Percentiles rank a stretch among this genome's conserved stretches.
These are phyloP conservation scores for Nomada hirtipes DNA, from an alignment of 2,888 invertebrate species.

Conservation along the genomic window DNA sequence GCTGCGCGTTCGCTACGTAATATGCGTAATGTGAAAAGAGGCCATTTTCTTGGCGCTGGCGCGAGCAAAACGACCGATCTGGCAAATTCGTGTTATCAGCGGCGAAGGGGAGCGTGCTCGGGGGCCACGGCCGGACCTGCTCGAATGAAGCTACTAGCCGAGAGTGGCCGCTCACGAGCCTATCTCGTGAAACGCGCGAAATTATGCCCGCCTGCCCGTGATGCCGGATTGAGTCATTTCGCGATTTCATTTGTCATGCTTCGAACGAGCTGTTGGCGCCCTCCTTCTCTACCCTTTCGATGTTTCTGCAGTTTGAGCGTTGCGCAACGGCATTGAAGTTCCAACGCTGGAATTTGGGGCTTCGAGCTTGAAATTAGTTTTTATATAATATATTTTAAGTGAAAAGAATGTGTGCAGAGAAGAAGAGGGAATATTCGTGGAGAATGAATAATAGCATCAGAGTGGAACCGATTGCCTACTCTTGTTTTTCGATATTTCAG, in stretches of 20 bases:
- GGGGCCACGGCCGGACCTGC: neutral
- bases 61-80: slow-evolving; percentile 60
- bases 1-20: slow-evolving; percentile 74
- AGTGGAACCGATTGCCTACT: too few species aligned
- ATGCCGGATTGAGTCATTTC: slow-evolving; percentile 49
- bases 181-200: slow-evolving; percentile 43
- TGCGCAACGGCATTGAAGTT: too few species aligned
- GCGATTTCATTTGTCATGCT: slow-evolving; percentile 52
- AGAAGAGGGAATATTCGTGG: too few species aligned
- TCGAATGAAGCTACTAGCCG: slow-evolving; percentile 45
- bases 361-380: too few species aligned
- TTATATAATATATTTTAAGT: too few species aligned
- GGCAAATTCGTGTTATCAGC: slow-evolving; percentile 69
- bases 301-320: neutral
- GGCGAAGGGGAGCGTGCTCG: slow-evolving; percentile 56
- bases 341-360: too few species aligned
- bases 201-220: slow-evolving; percentile 38
- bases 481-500: too few species aligned
- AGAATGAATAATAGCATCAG: too few species aligned
- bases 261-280: slow-evolving; percentile 13
- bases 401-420: too few species aligned
- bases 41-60: slow-evolving; percentile 77
- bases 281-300: neutral
- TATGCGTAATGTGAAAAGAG: slow-evolving; percentile 81
- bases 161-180: slow-evolving; percentile 1